A percentile compares a stretch with the other conserved stretches of the same genome.
Evolutionary conservation across 2,113 vertebrate genomes (phyloP).

Genomic region (Scopus umbretta): DNA sequence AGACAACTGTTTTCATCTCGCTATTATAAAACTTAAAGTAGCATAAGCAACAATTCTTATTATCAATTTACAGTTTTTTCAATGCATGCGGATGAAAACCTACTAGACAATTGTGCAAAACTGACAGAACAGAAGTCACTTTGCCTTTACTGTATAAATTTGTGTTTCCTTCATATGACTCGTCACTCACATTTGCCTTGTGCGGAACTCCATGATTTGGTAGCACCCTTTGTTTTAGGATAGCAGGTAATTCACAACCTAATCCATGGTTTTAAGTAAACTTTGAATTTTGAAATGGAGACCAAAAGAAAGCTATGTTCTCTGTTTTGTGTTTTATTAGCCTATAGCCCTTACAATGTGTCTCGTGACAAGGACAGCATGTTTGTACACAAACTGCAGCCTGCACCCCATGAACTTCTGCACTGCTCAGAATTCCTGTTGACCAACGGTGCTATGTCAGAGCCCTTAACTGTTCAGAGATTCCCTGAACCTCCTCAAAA

Average conservation of each 20-base stretch:
- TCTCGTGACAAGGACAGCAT: background rate
- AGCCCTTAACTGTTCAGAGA: background rate
- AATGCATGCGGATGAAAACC: background rate
- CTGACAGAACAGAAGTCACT: background rate
- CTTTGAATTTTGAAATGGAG: background rate
- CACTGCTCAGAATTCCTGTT: background rate
- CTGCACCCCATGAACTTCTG: background rate
- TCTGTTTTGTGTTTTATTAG: background rate
- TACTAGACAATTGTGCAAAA: background rate
- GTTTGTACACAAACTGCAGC: background rate
- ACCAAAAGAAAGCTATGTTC: background rate
- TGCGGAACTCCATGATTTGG: background rate
- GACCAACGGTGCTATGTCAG: background rate
- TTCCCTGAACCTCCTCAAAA: background rate
- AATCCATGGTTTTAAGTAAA: background rate
- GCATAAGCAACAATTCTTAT: background rate
- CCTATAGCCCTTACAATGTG: fast-evolving
- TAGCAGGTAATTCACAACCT: background rate
- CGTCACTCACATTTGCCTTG: background rate
- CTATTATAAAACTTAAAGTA: background rate
- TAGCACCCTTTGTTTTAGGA: background rate
- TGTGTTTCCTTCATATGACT: background rate
- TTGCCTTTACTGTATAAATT: background rate
- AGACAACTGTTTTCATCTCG: background rate
- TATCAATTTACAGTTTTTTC: background rate